Base-by-base conservation (phyloP, 2,888 invertebrate genomes). In the Anarsia innoxiella region DNA sequence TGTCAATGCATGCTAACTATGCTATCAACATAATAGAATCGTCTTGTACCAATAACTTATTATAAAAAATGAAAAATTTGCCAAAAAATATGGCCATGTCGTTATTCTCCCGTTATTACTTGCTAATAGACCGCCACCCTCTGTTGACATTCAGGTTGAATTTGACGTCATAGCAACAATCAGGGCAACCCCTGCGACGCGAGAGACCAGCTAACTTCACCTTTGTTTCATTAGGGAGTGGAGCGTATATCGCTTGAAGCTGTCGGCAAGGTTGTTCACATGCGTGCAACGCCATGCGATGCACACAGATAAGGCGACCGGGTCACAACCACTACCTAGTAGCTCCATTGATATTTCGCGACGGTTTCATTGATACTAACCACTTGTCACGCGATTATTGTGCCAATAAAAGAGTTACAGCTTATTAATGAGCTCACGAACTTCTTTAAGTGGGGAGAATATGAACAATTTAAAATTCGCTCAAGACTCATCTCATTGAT, bases 311-410 rank as follows among this genome's bases (percentile, higher is more conserved):
- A 49, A 59, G 38, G 19, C 73, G 77, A 76, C 76, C 78, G 66
- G 77, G 75, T 76, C 78, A 73, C 53, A 59, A 52, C 67, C 59
- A 62, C 77, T 70, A 76, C 75, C 74, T 77, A 71, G 68, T 66
- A 67, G 64, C 66, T 69, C 71, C 80, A 83, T 80, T 83, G 80
- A 80, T 77, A 72, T 78, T 79, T 74, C 59, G 72, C 73, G 64
- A 63, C 68, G 74, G 59, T 65, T 73, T 66, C 80, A 80, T 82
- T 79, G 73, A 80, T 71, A 63, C 28, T 62, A 63, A 60, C 56
- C 49, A 49, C 56, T 48, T 53, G 40, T 39, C 39, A 39, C 39
- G 33, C 26, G 26, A 33, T 28, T 23, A 15, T 32, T 32, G 32
- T 19, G 19, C 15, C 32, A 25, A 39, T 26, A 29, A 39, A 39